A percentile compares a stretch with the other conserved stretches of the same genome.
Conservation (phyloP, 2,797 vertebrate species). For the Myotis daubentonii region DNA sequence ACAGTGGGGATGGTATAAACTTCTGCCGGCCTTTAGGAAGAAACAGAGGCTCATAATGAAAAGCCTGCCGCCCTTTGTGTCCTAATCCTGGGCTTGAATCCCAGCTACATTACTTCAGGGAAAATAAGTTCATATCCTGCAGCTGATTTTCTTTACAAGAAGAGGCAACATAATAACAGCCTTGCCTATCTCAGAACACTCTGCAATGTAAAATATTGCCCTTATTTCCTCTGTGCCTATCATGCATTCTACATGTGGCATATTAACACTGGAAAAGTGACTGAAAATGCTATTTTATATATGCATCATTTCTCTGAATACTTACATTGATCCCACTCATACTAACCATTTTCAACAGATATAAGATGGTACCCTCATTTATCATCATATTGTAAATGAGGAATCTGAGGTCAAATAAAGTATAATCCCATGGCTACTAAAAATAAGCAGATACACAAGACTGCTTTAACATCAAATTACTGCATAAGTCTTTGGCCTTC, state of each 20-base stretch:
- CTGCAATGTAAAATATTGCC: slow-evolving; percentile 51
- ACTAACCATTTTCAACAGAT: neutral
- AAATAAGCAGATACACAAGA: neutral
- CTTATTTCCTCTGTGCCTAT: slow-evolving; percentile 23
- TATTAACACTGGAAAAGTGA: neutral
- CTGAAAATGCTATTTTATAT: neutral
- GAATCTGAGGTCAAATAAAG: neutral
- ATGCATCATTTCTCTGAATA: neutral
- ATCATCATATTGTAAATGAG: neutral
- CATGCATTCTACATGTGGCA: neutral
- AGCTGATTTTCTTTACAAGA: slow-evolving; percentile 54
- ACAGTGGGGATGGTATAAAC: slow-evolving; percentile 28
- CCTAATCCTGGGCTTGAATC: slow-evolving; percentile 46
- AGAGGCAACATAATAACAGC: slow-evolving; percentile 7
- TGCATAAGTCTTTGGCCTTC: neutral
- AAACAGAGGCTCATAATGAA: slow-evolving; percentile 38
- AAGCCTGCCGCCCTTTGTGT: slow-evolving; percentile 37
- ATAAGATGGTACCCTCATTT: neutral
- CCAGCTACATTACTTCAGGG: slow-evolving; percentile 62
- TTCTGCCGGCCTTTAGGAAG: slow-evolving; percentile 23
- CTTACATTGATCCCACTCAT: neutral
- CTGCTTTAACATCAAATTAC: neutral
- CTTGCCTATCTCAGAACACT: slow-evolving; percentile 25
- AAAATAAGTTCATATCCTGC: slow-evolving; percentile 60
- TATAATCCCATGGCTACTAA: slow-evolving; percentile 21